Evolutionary conservation across 2,888 invertebrate species (phyloP).

Genomic region (Eulithis prunata): DNA sequence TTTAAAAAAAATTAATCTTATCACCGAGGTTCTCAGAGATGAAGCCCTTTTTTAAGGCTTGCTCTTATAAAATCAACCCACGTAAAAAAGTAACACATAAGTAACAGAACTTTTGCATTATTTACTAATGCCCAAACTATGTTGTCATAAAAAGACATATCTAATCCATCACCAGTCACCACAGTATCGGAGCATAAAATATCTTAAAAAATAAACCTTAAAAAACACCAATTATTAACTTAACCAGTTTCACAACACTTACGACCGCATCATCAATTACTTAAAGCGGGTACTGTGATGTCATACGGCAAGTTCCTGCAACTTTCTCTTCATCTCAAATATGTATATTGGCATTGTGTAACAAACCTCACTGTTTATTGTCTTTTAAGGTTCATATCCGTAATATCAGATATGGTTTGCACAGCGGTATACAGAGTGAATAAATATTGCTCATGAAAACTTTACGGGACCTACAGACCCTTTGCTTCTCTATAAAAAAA

Average conservation of each 20-base stretch:
- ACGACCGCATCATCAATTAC: constrained; percentile 43
- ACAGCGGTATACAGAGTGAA: background rate
- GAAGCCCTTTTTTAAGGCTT: no score
- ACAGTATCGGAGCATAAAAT: constrained; percentile 17
- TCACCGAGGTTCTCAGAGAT: no score
- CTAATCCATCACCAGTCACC: constrained; percentile 9
- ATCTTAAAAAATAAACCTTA: constrained; percentile 16
- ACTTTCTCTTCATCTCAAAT: constrained; percentile 52
- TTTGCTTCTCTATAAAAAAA: no score
- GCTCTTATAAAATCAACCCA: no score
- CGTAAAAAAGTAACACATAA: no score
- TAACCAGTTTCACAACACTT: constrained; percentile 35
- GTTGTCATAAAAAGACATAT: background rate
- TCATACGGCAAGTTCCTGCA: constrained; percentile 58
- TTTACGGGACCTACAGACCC: no score
- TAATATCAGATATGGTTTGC: constrained; percentile 7
- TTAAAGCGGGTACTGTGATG: constrained; percentile 50
- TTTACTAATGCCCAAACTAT: background rate
- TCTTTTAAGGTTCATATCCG: constrained; percentile 31
- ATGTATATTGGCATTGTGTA: constrained; percentile 54
- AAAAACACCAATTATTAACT: constrained; percentile 26
- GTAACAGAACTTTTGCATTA: no score
- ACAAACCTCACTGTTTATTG: constrained; percentile 43
- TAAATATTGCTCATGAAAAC: no score
- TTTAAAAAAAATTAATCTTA: no score